phyloP scores from a whole-genome alignment of 1,140 invertebrate species.

The Monochamus saltuarius region DNA sequence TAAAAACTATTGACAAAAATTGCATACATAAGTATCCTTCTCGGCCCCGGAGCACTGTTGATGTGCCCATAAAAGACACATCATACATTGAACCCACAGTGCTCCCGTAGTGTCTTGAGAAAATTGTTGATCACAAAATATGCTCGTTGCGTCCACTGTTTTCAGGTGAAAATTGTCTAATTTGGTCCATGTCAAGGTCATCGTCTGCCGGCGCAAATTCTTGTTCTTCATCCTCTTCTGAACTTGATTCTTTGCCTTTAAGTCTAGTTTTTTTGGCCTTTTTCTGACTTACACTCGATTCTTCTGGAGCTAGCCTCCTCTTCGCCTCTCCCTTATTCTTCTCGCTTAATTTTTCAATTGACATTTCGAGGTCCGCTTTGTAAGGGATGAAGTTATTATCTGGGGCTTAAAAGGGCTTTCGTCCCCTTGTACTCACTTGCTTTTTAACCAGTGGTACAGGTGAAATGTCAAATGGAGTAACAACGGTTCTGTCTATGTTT shows the following conservation, averaged over 20 bases:
- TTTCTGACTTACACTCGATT: not conserved
- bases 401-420: not conserved
- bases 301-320: not conserved
- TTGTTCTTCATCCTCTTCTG: not conserved
- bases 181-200: slow-evolving; percentile 29
- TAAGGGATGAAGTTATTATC: not conserved
- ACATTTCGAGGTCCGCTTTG: not conserved
- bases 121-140: too few relatives aligned
- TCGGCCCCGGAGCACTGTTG: too few relatives aligned
- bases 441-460: slow-evolving; percentile 1
- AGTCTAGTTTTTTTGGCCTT: not conserved
- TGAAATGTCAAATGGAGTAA: too few relatives aligned
- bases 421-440: not conserved
- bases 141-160: too few relatives aligned
- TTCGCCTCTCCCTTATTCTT: not conserved
- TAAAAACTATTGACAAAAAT: too few relatives aligned
- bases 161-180: not conserved
- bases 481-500: too few relatives aligned
- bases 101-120: too few relatives aligned
- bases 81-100: too few relatives aligned
- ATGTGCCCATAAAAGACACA: too few relatives aligned
- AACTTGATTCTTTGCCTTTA: slow-evolving; percentile 1
- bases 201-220: not conserved
- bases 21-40: too few relatives aligned
- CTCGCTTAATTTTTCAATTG: slow-evolving; percentile 4